These are phyloP conservation scores for Tyrannus savana DNA, from an alignment of 2,113 vertebrate genomes.

Conservation along the genomic window DNA sequence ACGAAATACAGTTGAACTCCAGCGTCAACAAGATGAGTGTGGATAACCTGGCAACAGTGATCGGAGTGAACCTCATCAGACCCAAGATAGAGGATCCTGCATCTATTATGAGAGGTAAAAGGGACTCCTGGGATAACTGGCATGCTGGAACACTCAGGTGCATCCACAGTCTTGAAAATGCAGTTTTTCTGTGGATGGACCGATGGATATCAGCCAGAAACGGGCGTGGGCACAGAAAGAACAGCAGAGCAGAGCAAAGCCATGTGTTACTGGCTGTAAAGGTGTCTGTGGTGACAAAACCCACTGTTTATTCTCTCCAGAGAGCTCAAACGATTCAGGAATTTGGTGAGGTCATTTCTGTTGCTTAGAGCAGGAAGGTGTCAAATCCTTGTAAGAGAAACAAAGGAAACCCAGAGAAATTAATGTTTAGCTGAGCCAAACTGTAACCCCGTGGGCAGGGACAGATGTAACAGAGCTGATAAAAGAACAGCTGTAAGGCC, in stretches of 20 bases:
- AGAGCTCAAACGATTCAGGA: background rate
- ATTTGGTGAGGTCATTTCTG: background rate
- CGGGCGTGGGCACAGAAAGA: background rate
- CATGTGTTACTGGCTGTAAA: background rate
- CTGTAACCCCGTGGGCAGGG: background rate
- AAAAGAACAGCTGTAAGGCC: background rate
- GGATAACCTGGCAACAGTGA: slow-evolving; percentile 96
- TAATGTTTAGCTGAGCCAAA: background rate
- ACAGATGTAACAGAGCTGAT: background rate
- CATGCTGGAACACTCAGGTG: background rate
- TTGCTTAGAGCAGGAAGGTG: background rate
- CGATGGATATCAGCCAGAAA: background rate
- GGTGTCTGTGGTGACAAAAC: background rate
- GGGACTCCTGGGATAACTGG: background rate
- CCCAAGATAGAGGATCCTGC: slow-evolving; percentile 91
- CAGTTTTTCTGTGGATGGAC: background rate
- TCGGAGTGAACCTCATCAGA: slow-evolving; percentile 94
- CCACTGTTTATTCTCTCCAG: background rate
- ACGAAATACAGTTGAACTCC: slow-evolving; percentile 89
- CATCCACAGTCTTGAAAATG: background rate
- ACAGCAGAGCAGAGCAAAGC: background rate
- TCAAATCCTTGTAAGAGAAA: background rate
- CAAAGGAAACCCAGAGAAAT: background rate
- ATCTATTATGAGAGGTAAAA: slow-evolving; percentile 91
- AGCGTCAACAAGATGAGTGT: slow-evolving; percentile 95